Base-by-base conservation (phyloP, 2,888 invertebrate species). In the Nemotelus nigrinus region DNA sequence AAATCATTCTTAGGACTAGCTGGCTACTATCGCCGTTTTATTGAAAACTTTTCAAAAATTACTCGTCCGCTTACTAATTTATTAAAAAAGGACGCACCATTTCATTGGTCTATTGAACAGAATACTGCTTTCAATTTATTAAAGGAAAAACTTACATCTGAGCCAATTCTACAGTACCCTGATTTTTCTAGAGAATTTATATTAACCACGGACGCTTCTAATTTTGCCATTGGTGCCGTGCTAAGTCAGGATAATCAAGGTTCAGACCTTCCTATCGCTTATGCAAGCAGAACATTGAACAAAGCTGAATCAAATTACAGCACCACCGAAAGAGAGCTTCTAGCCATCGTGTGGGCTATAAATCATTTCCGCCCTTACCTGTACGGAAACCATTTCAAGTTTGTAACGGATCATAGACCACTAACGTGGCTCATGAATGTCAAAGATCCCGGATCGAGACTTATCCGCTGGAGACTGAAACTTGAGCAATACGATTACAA, bases 371-470 rank as follows among this genome's bases (percentile, higher is more conserved):
- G 82, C 55, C 82, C 82, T 2, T 83, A 84, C 77, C n/a, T 84
- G 6, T 82, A 80, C 70, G 83, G 83, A 2, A 71, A 77, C 64
- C 80, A 78, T 48, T 83, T 84, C 70, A 81, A 64, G 43, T 77
- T 83, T 3, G 76, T 81, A 2, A 83, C 82, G 0, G 84, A 84
- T 76, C 83, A 84, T 78, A 80, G 80, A 70, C 82, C 82, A 2
- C 76, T 83, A 2, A 65, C 76, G 50, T 82, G 81, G 81, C 63
- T 81, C n/a, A 68, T 77, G 60, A 79, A 75, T 39, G 10, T 79
- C 3, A 82, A 81, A 70, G 82, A 82, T 45, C 80, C 81, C 7
- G 80, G 78, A 44, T 78, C 81, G 0, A 78, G 81, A 55, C 64
- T 85, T 4, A 70, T 82, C 5, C 64, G 83, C 47, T 83, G 83